Evolutionary conservation across 2,113 vertebrate genomes (phyloP).

Genomic region (Pao palembangensis): DNA sequence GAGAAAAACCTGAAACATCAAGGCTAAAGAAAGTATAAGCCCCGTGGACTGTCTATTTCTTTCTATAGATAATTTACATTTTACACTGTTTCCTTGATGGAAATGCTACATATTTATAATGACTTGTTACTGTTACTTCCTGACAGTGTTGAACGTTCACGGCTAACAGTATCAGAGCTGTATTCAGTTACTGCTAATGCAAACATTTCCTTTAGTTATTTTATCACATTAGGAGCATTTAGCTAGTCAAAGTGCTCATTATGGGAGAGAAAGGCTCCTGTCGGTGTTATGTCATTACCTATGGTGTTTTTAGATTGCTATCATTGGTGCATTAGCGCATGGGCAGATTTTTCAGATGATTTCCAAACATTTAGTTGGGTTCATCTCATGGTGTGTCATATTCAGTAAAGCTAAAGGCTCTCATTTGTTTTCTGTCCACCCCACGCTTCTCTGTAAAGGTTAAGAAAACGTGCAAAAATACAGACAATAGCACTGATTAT

Average conservation of each 20-base stretch:
- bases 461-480: too few species aligned
- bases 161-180: not conserved
- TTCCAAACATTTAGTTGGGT: not conserved
- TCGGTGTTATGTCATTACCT: not conserved
- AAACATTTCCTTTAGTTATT: conserved; percentile 11
- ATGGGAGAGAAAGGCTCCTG: not conserved
- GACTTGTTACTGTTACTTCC: not conserved
- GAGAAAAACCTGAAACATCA: too few species aligned
- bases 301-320: conserved; percentile 6
- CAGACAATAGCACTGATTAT: too few species aligned
- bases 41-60: too few species aligned
- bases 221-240: conserved; percentile 1
- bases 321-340: conserved; percentile 7
- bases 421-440: too few species aligned
- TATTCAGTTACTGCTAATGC: conserved; percentile 16
- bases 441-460: too few species aligned
- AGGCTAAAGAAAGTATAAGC: too few species aligned
- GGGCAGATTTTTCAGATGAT: not conserved
- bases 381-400: too few species aligned
- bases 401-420: too few species aligned
- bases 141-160: conserved; percentile 1
- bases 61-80: not conserved
- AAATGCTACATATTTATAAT: too few species aligned
- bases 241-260: conserved; percentile 9
- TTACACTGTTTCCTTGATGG: not conserved